Evolutionary conservation across 2,888 invertebrate species (phyloP).

Genomic region (Aricia artaxerxes): DNA sequence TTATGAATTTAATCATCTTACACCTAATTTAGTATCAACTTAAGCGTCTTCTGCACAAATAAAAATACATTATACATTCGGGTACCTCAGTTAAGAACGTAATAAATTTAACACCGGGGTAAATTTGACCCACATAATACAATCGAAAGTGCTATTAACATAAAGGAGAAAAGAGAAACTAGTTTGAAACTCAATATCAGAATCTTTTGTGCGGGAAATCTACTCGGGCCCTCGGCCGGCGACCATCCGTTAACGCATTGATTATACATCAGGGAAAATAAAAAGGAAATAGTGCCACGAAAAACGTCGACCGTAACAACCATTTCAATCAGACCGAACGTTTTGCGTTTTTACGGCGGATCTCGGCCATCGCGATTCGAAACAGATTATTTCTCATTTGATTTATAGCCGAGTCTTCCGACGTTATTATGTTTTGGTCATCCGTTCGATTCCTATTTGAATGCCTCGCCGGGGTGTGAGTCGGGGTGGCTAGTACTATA

Average conservation of each 20-base stretch:
- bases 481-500: conserved; percentile 79
- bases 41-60: not conserved
- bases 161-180: conserved; percentile 75
- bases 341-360: conserved; percentile 77
- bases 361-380: conserved; percentile 71
- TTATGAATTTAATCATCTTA: not conserved
- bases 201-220: conserved; percentile 78
- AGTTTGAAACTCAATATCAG: conserved; percentile 78
- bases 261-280: conserved; percentile 80
- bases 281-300: conserved; percentile 72
- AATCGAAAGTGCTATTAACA: conserved; percentile 75
- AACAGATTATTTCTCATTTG: conserved; percentile 82
- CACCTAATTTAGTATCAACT: not conserved
- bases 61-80: conserved; percentile 11
- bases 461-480: conserved; percentile 79
- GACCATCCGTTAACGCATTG: conserved; percentile 80
- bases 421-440: conserved; percentile 81
- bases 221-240: conserved; percentile 67
- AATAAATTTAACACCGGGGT: conserved; percentile 24
- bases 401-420: conserved; percentile 80
- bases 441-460: conserved; percentile 81
- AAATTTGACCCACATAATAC: conserved; percentile 45
- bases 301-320: conserved; percentile 69
- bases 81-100: not conserved
- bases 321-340: conserved; percentile 80